phyloP scores from a whole-genome alignment of 2,797 vertebrate genomes.

The Liasis olivaceus region DNA sequence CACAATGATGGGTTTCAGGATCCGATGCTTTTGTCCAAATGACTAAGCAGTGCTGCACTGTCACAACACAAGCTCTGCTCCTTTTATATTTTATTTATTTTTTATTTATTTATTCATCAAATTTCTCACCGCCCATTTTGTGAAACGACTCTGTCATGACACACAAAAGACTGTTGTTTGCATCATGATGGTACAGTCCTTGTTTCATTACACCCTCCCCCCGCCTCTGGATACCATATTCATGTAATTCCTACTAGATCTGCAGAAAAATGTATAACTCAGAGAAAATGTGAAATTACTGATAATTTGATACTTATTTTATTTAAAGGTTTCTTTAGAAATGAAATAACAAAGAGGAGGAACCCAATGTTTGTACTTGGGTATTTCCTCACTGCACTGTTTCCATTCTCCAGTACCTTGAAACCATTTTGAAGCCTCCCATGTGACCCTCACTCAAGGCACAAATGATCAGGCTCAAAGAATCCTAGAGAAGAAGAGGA shows the following conservation, averaged over 20 bases:
- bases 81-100: neutral
- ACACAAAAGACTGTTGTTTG: neutral
- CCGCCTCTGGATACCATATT: neutral
- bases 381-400: neutral
- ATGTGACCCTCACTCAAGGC: neutral
- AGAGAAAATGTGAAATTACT: neutral
- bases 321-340: neutral
- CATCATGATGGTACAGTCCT: neutral
- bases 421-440: neutral
- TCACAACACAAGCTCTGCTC: neutral
- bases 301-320: neutral
- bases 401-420: neutral
- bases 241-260: neutral
- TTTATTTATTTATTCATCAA: too few species aligned
- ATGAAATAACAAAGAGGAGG: neutral
- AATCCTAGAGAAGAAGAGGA: neutral
- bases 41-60: neutral
- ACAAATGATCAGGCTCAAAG: neutral
- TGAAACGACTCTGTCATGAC: too few species aligned
- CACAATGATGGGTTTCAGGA: neutral
- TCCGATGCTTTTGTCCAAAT: neutral
- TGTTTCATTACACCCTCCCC: neutral
- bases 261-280: slow-evolving; percentile 8
- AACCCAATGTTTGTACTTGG: neutral
- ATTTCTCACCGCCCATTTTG: too few species aligned